Evolutionary conservation across 2,888 invertebrate genomes (phyloP).

Genomic region (Aphrophora alni): DNA sequence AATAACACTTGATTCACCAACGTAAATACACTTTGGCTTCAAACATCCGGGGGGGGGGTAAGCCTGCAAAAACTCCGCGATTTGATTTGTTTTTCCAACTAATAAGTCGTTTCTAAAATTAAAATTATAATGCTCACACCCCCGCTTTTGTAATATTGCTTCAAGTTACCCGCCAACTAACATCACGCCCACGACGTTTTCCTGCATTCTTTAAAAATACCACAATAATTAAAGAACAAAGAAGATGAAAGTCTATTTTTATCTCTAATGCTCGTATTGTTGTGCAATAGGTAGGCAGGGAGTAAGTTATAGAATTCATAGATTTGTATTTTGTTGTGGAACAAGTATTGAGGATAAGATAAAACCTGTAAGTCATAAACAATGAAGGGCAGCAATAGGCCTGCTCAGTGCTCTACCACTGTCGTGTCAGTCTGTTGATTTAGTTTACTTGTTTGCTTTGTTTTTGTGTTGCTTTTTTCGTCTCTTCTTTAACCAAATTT

Average conservation of each 20-base stretch:
- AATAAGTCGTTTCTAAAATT: not conserved
- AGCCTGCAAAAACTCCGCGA: not conserved
- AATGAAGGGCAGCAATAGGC: not conserved
- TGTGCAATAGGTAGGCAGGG: not conserved
- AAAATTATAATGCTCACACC: not conserved
- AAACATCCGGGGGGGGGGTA: no score
- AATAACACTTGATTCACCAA: no score
- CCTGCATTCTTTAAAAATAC: not conserved
- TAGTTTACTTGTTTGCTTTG: no score
- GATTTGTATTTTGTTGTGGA: not conserved
- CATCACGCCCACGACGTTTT: not conserved
- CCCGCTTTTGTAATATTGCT: not conserved
- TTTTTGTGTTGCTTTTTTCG: no score
- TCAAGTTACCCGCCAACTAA: not conserved
- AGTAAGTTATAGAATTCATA: not conserved
- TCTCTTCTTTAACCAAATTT: no score
- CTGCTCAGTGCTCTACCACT: no score
- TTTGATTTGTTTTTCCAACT: not conserved
- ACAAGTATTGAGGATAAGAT: not conserved
- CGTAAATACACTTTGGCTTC: no score
- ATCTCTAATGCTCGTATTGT: not conserved
- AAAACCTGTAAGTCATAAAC: not conserved
- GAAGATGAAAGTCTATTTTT: not conserved
- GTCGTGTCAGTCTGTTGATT: no score
- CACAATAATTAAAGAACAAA: not conserved